These are phyloP conservation scores for Hirtodrosophila trivittata DNA, from an alignment of 2,888 invertebrate species.

Conservation along the genomic window DNA sequence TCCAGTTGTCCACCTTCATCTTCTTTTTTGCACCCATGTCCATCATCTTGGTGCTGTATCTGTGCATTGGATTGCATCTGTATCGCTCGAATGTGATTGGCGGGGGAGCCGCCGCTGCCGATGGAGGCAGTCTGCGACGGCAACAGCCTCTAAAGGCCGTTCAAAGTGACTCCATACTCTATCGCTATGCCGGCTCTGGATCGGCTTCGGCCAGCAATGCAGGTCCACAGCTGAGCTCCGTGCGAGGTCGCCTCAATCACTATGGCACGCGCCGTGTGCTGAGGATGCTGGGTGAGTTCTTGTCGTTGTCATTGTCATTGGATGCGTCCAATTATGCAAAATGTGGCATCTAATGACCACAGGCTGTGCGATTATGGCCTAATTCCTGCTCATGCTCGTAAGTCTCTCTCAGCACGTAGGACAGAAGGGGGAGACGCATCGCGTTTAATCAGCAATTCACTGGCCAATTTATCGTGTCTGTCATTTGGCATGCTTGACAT, in stretches of 20 bases:
- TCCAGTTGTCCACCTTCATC: conserved; percentile 87
- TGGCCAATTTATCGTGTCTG: conserved; percentile 60
- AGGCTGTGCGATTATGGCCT: conserved; percentile 36
- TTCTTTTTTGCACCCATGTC: conserved; percentile 96
- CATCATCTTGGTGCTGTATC: conserved; percentile 92
- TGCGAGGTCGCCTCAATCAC: conserved; percentile 84
- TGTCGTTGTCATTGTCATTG: no score
- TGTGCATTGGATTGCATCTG: conserved; percentile 89
- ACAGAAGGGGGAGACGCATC: neutral
- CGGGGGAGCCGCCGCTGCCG: conserved; percentile 58
- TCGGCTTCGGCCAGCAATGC: conserved; percentile 28
- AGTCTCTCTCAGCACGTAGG: conserved; percentile 17
- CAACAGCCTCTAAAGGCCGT: conserved; percentile 55
- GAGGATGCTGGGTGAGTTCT: conserved; percentile 91
- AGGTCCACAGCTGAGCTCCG: conserved; percentile 85
- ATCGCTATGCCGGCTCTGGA: conserved; percentile 82
- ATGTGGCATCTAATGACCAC: conserved; percentile 23
- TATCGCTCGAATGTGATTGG: conserved; percentile 84
- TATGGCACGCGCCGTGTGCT: conserved; percentile 88
- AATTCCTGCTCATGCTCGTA: conserved; percentile 41
- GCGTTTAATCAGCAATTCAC: conserved; percentile 66
- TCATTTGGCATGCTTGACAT: conserved; percentile 54
- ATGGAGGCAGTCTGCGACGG: conserved; percentile 84
- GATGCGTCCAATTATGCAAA: conserved; percentile 22
- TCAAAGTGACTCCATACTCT: conserved; percentile 75